phyloP scores from a whole-genome alignment of 2,888 invertebrate genomes.

The Empis livida region DNA sequence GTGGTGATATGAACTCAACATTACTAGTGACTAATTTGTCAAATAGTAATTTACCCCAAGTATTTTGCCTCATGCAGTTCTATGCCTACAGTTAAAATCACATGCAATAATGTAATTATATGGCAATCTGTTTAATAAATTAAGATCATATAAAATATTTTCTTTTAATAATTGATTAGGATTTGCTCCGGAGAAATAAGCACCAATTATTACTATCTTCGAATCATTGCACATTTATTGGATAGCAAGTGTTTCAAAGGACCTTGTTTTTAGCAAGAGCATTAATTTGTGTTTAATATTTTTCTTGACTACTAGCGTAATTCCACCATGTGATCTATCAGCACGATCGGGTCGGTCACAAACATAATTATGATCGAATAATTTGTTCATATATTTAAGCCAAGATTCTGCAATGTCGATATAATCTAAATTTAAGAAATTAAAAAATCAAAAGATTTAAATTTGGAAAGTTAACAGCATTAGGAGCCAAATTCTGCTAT shows the following conservation, averaged over 20 bases:
- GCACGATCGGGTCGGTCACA: no score
- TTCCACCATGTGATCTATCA: no score
- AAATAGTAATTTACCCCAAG: not conserved
- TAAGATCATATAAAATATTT: not conserved
- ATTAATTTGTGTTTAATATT: no score
- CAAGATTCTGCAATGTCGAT: no score
- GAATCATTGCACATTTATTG: not conserved
- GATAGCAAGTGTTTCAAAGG: not conserved
- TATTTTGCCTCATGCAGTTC: not conserved
- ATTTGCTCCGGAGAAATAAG: not conserved
- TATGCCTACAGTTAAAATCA: not conserved
- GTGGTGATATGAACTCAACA: not conserved
- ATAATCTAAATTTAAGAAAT: no score
- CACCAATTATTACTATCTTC: not conserved
- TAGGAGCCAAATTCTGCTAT: no score
- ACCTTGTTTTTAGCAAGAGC: not conserved
- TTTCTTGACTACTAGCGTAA: no score
- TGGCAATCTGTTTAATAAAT: not conserved
- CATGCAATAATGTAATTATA: not conserved
- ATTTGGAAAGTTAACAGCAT: no score
- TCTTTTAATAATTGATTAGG: not conserved
- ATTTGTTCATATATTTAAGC: no score
- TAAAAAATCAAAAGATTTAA: no score
- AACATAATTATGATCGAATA: no score
- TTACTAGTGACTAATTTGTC: not conserved